Percentiles rank a stretch among this genome's conserved stretches.
These are phyloP conservation scores for Agrypnus murinus DNA, from an alignment of 2,888 invertebrate species.

Conservation along the genomic window DNA sequence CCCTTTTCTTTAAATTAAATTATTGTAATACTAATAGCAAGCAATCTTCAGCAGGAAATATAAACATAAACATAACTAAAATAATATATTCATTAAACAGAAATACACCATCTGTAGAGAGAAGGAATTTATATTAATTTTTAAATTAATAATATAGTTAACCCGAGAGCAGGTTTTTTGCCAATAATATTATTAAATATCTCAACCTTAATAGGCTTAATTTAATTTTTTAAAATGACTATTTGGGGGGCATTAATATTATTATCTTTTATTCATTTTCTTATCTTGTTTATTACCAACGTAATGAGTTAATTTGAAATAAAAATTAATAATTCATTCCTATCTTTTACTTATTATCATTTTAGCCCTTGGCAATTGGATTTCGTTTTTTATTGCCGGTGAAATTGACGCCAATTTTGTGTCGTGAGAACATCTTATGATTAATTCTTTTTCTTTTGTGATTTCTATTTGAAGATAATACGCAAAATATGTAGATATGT, in stretches of 20 bases:
- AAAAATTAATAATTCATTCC: constrained; percentile 27
- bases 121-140: constrained; percentile 24
- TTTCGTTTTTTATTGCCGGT: constrained; percentile 15
- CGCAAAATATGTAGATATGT: no score
- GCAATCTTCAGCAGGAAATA: constrained; percentile 24
- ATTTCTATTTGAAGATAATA: no score
- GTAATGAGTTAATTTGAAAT: constrained; percentile 15
- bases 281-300: no score
- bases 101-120: constrained; percentile 6
- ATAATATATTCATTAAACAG: constrained; percentile 29
- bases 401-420: constrained; percentile 26
- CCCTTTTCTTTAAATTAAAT: constrained; percentile 38
- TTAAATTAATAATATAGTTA: constrained; percentile 12
- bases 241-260: constrained; percentile 1
- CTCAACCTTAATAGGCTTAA: constrained; percentile 5
- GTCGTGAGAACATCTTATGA: constrained; percentile 28
- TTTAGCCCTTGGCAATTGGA: constrained; percentile 21
- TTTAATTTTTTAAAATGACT: constrained; percentile 9
- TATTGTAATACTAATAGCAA: constrained; percentile 32
- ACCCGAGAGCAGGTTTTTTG: not conserved
- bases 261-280: no score
- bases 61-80: constrained; percentile 28
- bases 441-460: no score
- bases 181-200: not conserved
- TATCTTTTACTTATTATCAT: constrained; percentile 31